Evolutionary conservation across 1,140 invertebrate species (phyloP), one percentile per base, ranked within the genome.

Genomic region (Aphelinus atriplicis): DNA sequence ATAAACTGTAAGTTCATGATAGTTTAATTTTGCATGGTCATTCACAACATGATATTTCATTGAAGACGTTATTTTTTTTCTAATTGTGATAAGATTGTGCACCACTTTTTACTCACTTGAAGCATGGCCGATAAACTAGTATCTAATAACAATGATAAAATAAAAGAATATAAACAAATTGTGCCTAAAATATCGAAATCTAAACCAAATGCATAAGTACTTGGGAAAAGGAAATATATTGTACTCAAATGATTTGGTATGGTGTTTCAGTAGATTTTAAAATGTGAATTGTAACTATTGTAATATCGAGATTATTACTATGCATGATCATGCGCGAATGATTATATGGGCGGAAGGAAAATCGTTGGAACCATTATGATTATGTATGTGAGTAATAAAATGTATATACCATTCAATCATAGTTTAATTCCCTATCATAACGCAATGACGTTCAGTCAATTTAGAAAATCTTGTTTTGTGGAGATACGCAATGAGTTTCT

Each of bases 131-230:
- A 71, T 60, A 71, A 71, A 69, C 42, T 58, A 51, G 48, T 63
- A 55, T 62, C 63, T 60, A 71, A 63, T 71, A 74, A 67, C 50
- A 73, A 77, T 73, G 56, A 76, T 47, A 73, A 72, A 71, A 76
- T 77, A 79, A 79, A 79, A 61, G 43, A 73, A 72, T 73, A 76
- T 77, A 79, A 79, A 79, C 71, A 73, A 81, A 79, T 78, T 79
- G 79, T 81, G 80, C 80, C 78, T 80, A 80, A 81, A 76, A 67
- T 75, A 77, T 71, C 60, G 62, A 78, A 71, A 71, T 60, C 66
- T 71, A 68, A 78, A 73, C 53, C 42, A 68, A 76, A 79, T 26
- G 61, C n/a, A 71, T 61, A 50, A 68, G 9, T 57, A 66, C 47
- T 60, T 50, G 64, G 26, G 10, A 70, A 65, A 67, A 7, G 4